Evolutionary conservation across 2,888 invertebrate genomes (phyloP).

Genomic region (Bhutanitis thaidina): DNA sequence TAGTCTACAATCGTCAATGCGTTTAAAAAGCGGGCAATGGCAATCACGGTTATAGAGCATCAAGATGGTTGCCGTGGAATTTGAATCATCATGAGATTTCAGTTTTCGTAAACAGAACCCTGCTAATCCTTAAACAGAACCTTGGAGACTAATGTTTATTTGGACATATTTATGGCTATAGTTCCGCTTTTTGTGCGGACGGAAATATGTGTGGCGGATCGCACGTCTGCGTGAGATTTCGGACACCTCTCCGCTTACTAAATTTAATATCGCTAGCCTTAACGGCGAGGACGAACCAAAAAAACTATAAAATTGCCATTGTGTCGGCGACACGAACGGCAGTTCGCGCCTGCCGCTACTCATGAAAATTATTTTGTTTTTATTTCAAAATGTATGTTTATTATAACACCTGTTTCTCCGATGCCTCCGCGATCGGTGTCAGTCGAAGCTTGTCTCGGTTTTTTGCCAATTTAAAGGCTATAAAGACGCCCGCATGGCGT

Average conservation of each 20-base stretch:
- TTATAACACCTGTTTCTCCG: constrained; percentile 80
- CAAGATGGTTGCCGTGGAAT: no score
- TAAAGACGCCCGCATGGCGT: constrained; percentile 76
- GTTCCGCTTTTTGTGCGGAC: constrained; percentile 78
- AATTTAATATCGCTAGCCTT: constrained; percentile 78
- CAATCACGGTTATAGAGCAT: no score
- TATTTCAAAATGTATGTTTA: constrained; percentile 79
- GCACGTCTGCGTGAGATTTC: constrained; percentile 80
- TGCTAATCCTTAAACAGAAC: constrained; percentile 55
- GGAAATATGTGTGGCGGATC: constrained; percentile 81
- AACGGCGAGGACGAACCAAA: constrained; percentile 66
- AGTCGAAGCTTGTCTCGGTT: constrained; percentile 70
- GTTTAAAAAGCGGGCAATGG: no score
- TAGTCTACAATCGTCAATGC: no score
- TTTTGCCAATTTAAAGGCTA: constrained; percentile 78
- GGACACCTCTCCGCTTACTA: constrained; percentile 80
- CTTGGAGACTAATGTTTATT: constrained; percentile 76
- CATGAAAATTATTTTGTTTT: constrained; percentile 80
- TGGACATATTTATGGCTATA: constrained; percentile 81
- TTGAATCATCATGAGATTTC: neutral
- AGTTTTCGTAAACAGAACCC: constrained; percentile 47
- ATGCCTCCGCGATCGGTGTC: constrained; percentile 79
- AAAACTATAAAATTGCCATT: constrained; percentile 76
- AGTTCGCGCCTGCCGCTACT: constrained; percentile 78
- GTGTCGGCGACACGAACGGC: constrained; percentile 76